Evolutionary conservation across 2,888 invertebrate species (phyloP), one percentile per base, ranked within the genome.

Genomic region (Stenichneumon culpator): DNA sequence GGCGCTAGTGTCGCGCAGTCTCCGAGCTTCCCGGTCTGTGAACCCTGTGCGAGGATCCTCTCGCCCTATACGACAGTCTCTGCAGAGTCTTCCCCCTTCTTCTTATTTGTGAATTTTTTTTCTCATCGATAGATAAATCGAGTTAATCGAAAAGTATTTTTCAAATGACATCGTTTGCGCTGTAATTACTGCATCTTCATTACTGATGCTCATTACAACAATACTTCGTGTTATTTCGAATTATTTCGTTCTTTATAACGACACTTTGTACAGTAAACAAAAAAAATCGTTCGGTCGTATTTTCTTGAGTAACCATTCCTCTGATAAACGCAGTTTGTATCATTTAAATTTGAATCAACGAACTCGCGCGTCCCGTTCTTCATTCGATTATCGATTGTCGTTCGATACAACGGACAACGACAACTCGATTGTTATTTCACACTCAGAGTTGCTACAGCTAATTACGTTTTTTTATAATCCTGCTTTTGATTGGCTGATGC

Each of bases 1-100:
- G 39, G 68, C 36, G 65, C 79, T 78, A 90, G 90, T 16, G 60
- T 63, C 60, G 60, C 60, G 89, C 90, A 90, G 89, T 89, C 90
- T 88, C 90, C 54, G 82, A 68, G 78, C 72, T 79, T 63, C 57
- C 11, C 36, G 39, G n/a, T 16, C 73, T 57, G n/a, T 54, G 32
- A 63, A 63, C 28, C 60, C 14, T 28, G 60, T 32, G 25, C 60
- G 60, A 63, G 60, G 60, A 6, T 63, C 28, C 28, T 16, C 32
- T 63, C 28, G 25, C 60, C 60, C 60, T 63, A 32, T 2, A 63
- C 16, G 60, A 63, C 28, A 28, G 28, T 63, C 60, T 16, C 60
- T 5, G 28, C 28, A 7, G 6, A 16, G 25, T 28, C 16, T 63
- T 57, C 22, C 22, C 22, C 57, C 57, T 9, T 22, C 57, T 57